Evolutionary conservation across 2,888 invertebrate species (phyloP).

Genomic region (Macaria liturata): DNA sequence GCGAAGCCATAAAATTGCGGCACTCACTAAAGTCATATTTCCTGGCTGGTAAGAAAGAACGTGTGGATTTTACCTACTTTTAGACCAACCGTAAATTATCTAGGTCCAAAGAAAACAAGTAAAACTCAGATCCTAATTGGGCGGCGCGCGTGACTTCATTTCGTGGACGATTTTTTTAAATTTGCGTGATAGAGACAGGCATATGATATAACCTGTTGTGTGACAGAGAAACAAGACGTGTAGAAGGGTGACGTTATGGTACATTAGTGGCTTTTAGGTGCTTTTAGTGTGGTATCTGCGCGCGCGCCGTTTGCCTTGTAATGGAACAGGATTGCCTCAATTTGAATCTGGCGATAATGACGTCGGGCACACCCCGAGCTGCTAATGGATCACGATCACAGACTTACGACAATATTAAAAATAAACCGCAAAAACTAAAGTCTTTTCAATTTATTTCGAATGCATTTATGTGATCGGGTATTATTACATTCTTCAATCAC

Average conservation of each 20-base stretch:
- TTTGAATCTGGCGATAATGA: constrained; percentile 62
- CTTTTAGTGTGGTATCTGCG: constrained; percentile 51
- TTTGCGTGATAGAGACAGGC: constrained; percentile 47
- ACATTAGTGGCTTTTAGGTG: constrained; percentile 70
- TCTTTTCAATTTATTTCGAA: no score
- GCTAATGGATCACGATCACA: constrained; percentile 52
- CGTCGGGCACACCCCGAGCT: constrained; percentile 50
- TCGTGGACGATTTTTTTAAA: constrained; percentile 52
- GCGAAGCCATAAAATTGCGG: constrained; percentile 28
- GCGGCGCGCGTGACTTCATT: constrained; percentile 64
- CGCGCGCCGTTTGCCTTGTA: constrained; percentile 69
- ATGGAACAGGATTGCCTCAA: constrained; percentile 68
- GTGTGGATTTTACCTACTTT: constrained; percentile 18
- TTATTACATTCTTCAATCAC: no score
- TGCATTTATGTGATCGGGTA: no score
- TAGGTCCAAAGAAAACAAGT: constrained; percentile 39
- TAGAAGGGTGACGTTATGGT: constrained; percentile 52
- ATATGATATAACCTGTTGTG: constrained; percentile 33
- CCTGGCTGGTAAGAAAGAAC: constrained; percentile 8
- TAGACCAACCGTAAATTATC: constrained; percentile 28
- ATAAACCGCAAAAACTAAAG: constrained; percentile 4
- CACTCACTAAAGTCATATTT: constrained; percentile 12
- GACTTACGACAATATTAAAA: constrained; percentile 23
- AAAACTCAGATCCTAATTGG: constrained; percentile 55
- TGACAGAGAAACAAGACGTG: constrained; percentile 44